These are phyloP conservation scores for Agrochola circellaris DNA, from an alignment of 2,888 invertebrate genomes.

Conservation along the genomic window DNA sequence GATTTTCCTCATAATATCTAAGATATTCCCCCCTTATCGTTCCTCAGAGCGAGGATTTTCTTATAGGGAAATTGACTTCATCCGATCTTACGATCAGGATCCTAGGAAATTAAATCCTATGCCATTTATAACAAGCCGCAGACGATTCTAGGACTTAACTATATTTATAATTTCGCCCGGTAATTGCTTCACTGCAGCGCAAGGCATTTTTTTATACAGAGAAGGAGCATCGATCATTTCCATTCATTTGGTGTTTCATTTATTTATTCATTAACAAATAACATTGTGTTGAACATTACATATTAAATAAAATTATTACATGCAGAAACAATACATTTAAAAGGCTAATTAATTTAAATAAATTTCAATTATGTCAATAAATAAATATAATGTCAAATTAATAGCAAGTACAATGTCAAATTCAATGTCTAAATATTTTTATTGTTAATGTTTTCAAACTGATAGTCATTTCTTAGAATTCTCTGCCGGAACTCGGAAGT, in stretches of 20 bases:
- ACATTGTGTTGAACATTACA: too few species aligned
- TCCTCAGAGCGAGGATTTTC: background rate
- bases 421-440: too few species aligned
- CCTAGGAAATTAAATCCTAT: conserved; percentile 19
- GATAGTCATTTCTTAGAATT: background rate
- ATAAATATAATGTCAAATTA: too few species aligned
- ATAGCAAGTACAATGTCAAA: too few species aligned
- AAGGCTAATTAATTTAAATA: too few species aligned
- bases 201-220: background rate
- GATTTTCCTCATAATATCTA: background rate
- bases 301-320: too few species aligned
- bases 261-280: too few species aligned
- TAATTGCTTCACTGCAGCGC: conserved; percentile 2
- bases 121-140: conserved; percentile 2
- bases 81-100: background rate
- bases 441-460: background rate
- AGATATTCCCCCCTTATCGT: background rate
- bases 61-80: conserved; percentile 2
- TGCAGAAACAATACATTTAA: too few species aligned
- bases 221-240: background rate
- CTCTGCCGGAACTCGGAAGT: background rate
- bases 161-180: conserved; percentile 3
- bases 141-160: background rate
- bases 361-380: too few species aligned
- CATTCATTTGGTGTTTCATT: background rate